Percentiles rank a stretch among this genome's conserved stretches.
phyloP scores from a whole-genome alignment of 2,113 vertebrate species.

The Xiphophorus couchianus region DNA sequence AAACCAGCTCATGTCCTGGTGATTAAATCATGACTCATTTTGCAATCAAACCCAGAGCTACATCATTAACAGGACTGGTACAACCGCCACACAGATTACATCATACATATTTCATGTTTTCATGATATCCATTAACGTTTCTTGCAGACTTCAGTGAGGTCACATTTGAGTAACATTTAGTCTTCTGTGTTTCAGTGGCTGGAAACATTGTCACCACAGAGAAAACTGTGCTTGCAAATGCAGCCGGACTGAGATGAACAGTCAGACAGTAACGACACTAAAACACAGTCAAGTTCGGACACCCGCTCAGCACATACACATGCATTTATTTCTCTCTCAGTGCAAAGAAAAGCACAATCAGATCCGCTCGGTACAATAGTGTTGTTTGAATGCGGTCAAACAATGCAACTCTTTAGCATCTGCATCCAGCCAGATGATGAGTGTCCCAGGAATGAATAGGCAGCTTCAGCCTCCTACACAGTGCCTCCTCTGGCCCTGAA shows the following conservation, averaged over 20 bases:
- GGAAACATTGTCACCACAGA: neutral
- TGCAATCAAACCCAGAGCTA: slow-evolving; percentile 9
- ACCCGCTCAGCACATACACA: slow-evolving; percentile 16
- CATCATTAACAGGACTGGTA: neutral
- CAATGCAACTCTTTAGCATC: slow-evolving; percentile 72
- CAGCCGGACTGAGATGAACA: neutral
- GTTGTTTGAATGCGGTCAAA: slow-evolving; percentile 70
- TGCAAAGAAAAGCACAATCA: slow-evolving; percentile 55
- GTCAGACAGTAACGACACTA: slow-evolving; percentile 26
- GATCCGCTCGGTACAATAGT: slow-evolving; percentile 66
- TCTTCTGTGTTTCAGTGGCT: slow-evolving; percentile 55
- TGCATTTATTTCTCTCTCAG: slow-evolving; percentile 33
- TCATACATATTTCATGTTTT: neutral
- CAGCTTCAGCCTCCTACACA: slow-evolving; percentile 66
- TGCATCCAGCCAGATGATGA: slow-evolving; percentile 69
- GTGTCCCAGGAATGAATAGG: slow-evolving; percentile 68
- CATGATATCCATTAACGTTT: slow-evolving; percentile 1
- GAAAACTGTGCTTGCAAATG: neutral
- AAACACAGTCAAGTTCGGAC: slow-evolving; percentile 24
- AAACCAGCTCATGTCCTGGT: slow-evolving; percentile 38
- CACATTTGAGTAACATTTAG: slow-evolving; percentile 35
- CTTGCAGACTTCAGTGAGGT: slow-evolving; percentile 30
- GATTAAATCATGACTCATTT: slow-evolving; percentile 33
- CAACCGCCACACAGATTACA: neutral
- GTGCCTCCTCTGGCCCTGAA: slow-evolving; percentile 51